Evolutionary conservation across 2,888 invertebrate species (phyloP), one percentile per base, ranked within the genome.

Genomic region (Orthonevra nobilis): DNA sequence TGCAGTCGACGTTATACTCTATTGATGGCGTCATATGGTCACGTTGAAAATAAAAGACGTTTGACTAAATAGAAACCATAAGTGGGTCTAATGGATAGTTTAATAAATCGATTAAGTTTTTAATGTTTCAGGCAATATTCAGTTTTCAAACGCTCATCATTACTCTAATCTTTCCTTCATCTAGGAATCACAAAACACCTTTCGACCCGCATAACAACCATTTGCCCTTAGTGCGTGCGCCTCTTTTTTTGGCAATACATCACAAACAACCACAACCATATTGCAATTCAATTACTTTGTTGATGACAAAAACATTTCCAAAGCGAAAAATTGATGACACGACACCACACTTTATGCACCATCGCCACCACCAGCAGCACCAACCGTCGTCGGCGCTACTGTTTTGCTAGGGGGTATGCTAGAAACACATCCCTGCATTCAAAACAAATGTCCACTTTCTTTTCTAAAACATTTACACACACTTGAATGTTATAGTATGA

Each of bases 371-470:
- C 19, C 54, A 36, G 12, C 17, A 42, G 2, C n/a, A 28, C 28
- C 48, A 50, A 28, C 34, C 36, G 7, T n/a, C 1, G 30, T 10
- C n/a, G 19, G 12, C 10, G n/a, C 26, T 60, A 28, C 28, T 3
- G 52, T 32, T 50, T 28, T 12, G 23, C 17, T 23, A 36, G 34
- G 68, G n/a, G 64, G 44, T 30, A 26, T 61, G 19, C 26, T 20
- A 40, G 44, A 44, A 23, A 3, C 3, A 23, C 42, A 32, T 4
- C 42, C 17, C 28, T 34, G 4, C 69, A 50, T 28, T 15, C 19
- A 20, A 28, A 50, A 9, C 60, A 61, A 52, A 44, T 50, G 44
- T 70, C 69, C 52, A 61, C 69, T 61, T 70, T 70, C 69, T 60
- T 60, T 60, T 58, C 23, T 14, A 5, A 5, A 4, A 20, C 34